A percentile compares a stretch with the other conserved stretches of the same genome.
Conservation (phyloP, 2,888 invertebrate genomes). For the Pseudolycoriella hygida region DNA sequence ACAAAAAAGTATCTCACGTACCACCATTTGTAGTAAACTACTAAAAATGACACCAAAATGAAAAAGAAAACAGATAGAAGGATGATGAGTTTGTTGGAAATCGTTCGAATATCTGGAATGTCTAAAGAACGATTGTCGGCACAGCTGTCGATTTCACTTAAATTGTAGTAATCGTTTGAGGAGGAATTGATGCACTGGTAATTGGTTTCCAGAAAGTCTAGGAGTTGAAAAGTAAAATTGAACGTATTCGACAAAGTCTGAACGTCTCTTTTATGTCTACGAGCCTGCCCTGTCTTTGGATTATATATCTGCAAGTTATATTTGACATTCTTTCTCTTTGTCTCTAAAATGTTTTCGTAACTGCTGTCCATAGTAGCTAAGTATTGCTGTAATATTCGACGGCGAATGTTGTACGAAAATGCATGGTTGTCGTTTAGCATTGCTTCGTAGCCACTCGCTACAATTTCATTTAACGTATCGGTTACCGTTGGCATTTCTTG, state of each 20-base stretch:
- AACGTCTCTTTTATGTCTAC: too few species aligned
- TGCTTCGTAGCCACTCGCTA: not conserved
- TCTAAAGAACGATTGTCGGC: not conserved
- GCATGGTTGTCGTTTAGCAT: not conserved
- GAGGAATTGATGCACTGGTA: slow-evolving; percentile 27
- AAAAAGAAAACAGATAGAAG: slow-evolving; percentile 9
- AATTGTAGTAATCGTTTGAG: slow-evolving; percentile 8
- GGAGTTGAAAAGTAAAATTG: slow-evolving; percentile 18
- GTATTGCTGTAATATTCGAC: too few species aligned
- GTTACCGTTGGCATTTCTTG: not conserved
- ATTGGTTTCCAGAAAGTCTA: slow-evolving; percentile 23
- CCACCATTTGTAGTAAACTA: slow-evolving; percentile 34
- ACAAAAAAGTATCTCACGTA: slow-evolving; percentile 38
- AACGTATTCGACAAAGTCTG: slow-evolving; percentile 2
- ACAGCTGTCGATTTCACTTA: slow-evolving; percentile 9
- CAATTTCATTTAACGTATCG: not conserved
- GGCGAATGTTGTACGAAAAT: too few species aligned
- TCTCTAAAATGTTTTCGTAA: too few species aligned
- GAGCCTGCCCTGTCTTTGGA: slow-evolving; percentile 5
- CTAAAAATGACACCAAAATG: slow-evolving; percentile 15
- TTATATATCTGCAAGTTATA: not conserved
- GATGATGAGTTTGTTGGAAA: slow-evolving; percentile 5
- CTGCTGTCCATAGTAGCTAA: too few species aligned
- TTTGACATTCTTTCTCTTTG: not conserved
- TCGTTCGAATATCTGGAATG: not conserved